Percentiles rank a stretch among this genome's conserved stretches.
phyloP scores from a whole-genome alignment of 2,113 vertebrate species.

The Elephantulus edwardii region DNA sequence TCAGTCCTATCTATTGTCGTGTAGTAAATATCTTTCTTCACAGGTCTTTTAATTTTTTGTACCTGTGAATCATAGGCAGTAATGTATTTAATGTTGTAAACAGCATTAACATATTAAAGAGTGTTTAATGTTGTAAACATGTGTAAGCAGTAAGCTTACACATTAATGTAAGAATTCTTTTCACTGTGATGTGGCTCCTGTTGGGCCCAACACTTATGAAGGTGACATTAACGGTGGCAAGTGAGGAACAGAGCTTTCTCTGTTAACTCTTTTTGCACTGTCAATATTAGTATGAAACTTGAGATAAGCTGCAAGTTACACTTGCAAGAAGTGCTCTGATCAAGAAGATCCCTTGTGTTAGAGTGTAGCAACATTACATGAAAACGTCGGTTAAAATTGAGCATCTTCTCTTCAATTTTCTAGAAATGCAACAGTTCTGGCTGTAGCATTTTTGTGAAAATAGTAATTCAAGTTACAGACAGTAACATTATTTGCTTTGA shows the following conservation, averaged over 20 bases:
- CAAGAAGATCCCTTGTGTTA: neutral
- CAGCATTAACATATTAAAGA: too few relatives aligned
- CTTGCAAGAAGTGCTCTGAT: neutral
- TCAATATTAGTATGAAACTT: neutral
- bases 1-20: constrained; percentile 1
- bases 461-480: neutral
- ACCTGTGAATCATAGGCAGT: constrained; percentile 40
- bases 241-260: neutral
- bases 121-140: neutral
- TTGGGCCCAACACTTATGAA: neutral
- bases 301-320: neutral
- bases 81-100: neutral
- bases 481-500: neutral
- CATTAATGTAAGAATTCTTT: constrained; percentile 29
- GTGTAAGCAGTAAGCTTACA: too few relatives aligned
- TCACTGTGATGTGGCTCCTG: constrained; percentile 44
- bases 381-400: neutral
- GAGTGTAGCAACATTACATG: neutral
- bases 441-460: neutral
- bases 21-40: constrained; percentile 26
- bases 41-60: constrained; percentile 41
- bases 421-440: neutral
- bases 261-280: neutral
- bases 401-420: neutral
- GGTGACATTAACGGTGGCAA: constrained; percentile 20